phyloP scores from a whole-genome alignment of 1,140 invertebrate genomes.

The Pogonomyrmex californicus region DNA sequence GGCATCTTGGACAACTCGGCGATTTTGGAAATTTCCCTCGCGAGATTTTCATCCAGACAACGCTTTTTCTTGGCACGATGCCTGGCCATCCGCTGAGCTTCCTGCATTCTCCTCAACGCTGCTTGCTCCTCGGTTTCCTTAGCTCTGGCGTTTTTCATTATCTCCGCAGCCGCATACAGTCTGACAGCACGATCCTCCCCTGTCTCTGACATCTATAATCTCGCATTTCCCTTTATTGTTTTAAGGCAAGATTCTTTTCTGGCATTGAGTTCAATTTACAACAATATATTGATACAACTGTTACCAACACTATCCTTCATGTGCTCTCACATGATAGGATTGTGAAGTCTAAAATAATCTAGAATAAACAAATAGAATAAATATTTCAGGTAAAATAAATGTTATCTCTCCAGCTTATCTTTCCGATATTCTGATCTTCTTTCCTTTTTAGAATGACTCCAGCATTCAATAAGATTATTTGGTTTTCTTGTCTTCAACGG shows the following conservation, averaged over 20 bases:
- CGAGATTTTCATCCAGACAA: constrained; percentile 85
- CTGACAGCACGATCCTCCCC: constrained; percentile 82
- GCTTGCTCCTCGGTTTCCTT: constrained; percentile 85
- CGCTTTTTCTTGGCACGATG: constrained; percentile 86
- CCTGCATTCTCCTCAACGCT: constrained; percentile 85
- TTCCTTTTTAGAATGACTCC: neutral
- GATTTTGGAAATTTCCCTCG: constrained; percentile 85
- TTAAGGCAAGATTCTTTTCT: constrained; percentile 71
- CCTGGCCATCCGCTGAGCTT: constrained; percentile 85
- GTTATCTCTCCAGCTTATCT: neutral
- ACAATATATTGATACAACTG: constrained; percentile 14
- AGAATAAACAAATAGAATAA: neutral
- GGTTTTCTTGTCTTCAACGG: too few species aligned
- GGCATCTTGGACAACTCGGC: constrained; percentile 85
- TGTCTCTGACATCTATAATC: constrained; percentile 82
- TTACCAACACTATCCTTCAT: constrained; percentile 37
- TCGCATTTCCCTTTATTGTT: constrained; percentile 78
- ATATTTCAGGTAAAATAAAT: neutral
- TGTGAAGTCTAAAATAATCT: neutral
- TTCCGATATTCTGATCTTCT: neutral
- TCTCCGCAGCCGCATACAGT: constrained; percentile 81
- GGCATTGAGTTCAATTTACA: constrained; percentile 67
- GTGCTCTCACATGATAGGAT: constrained; percentile 61
- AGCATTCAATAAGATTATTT: too few species aligned
- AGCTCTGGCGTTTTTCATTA: constrained; percentile 85